Base-by-base conservation (phyloP, 2,113 vertebrate species). In the Scatophagus argus region DNA sequence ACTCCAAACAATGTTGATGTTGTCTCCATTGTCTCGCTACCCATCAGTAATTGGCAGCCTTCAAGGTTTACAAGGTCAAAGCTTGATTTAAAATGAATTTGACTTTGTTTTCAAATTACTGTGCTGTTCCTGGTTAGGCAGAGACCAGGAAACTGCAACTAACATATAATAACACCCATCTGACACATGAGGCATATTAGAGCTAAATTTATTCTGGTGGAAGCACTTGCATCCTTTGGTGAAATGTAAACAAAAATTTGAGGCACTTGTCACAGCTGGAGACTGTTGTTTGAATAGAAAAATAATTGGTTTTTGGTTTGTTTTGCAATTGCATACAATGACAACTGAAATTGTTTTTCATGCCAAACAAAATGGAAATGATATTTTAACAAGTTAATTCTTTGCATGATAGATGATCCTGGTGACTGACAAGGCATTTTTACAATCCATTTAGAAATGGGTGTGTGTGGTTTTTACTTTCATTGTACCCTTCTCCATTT, bases 281-380 rank as follows among this genome's bases (percentile, higher is more conserved):
- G 34, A 60, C n/a, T n/a, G 17, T 54, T 67, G 39, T 38, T 23
- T 13, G 38, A 81, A 44, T 21, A 81, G n/a, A 61, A 79, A 84
- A 64, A 74, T 85, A 86, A 89, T 82, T 76, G 65, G 54, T 64
- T 75, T 52, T 83, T 74, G 56, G 68, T 70, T 83, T 82, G 77
- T 65, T 85, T 83, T 74, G 31, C 27, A 54, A 36, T 73, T 1
- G 0, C 36, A 32, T 63, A 55, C 23, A 36, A 13, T 56, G 51
- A 54, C 44, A 75, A 44, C 62, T 54, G 34, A 68, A 67, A 65
- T 51, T 73, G 31, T 29, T n/a, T 70, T 31, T 49, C 8, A 73
- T 58, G 14, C n/a, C 46, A 67, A 78, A 80, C 44, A 69, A 76
- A 51, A 73, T 8, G 3, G 27, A 51, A 44, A 79, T 38, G 1